Conservation (phyloP, 2,113 vertebrate genomes). For the Mesembrinibis cayennensis region DNA sequence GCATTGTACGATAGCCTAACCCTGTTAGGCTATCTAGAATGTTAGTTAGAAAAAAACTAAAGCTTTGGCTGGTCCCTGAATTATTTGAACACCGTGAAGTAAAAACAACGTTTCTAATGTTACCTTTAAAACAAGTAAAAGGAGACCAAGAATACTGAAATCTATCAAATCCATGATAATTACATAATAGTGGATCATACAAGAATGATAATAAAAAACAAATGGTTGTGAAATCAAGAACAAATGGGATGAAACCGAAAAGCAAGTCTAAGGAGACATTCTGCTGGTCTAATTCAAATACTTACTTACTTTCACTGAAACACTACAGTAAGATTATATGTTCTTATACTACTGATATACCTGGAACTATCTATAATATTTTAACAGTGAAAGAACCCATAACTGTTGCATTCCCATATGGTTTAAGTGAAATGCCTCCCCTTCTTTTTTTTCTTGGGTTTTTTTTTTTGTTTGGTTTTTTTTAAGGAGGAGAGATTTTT, state of each 20-base stretch:
- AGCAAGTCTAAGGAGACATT: neutral
- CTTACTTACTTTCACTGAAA: neutral
- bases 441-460: neutral
- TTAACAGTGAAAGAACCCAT: neutral
- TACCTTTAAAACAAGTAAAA: neutral
- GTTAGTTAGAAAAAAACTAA: neutral
- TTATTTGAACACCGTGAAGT: neutral
- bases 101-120: neutral
- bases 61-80: neutral
- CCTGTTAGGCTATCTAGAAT: neutral
- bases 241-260: rapidly evolving
- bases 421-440: neutral
- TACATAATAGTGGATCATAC: neutral
- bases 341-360: neutral
- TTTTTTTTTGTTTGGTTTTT: neutral
- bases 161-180: neutral
- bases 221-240: neutral
- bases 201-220: rapidly evolving
- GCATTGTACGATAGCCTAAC: rapidly evolving
- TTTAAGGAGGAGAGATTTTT: neutral
- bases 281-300: neutral
- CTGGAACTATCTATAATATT: neutral
- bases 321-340: neutral
- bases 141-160: neutral
- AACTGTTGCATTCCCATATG: neutral